Percentiles rank a stretch among this genome's conserved stretches.
Conservation (phyloP, 2,797 vertebrate species). For the Chaenodraco wilsoni region DNA sequence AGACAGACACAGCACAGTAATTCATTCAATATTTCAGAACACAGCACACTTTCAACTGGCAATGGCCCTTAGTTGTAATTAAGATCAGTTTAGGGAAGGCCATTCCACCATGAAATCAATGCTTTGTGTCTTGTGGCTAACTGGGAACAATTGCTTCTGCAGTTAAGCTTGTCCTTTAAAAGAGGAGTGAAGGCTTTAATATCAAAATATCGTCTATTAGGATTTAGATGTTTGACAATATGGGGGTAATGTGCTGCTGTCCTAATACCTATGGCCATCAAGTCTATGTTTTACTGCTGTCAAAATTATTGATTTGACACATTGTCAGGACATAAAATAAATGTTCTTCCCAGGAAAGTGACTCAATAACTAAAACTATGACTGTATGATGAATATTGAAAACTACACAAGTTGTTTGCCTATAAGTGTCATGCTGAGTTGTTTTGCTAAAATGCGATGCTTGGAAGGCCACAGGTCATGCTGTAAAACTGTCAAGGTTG, state of each 20-base stretch:
- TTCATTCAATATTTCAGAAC: slow-evolving; percentile 9
- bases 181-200: background rate
- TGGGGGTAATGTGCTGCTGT: background rate
- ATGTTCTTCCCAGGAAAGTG: background rate
- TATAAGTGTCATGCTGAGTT: background rate
- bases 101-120: background rate
- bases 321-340: background rate
- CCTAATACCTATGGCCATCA: background rate
- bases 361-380: background rate
- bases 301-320: background rate
- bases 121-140: background rate
- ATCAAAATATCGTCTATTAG: background rate
- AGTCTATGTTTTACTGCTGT: background rate
- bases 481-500: slow-evolving; percentile 36
- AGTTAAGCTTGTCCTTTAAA: background rate
- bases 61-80: background rate
- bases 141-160: background rate
- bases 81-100: background rate
- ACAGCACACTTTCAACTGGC: background rate
- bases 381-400: background rate
- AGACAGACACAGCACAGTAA: slow-evolving; percentile 5
- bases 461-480: slow-evolving; percentile 9
- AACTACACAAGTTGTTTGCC: background rate
- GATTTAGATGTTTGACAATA: background rate
- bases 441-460: slow-evolving; percentile 20